Conservation (phyloP, 1,140 invertebrate species). For the Mya arenaria region DNA sequence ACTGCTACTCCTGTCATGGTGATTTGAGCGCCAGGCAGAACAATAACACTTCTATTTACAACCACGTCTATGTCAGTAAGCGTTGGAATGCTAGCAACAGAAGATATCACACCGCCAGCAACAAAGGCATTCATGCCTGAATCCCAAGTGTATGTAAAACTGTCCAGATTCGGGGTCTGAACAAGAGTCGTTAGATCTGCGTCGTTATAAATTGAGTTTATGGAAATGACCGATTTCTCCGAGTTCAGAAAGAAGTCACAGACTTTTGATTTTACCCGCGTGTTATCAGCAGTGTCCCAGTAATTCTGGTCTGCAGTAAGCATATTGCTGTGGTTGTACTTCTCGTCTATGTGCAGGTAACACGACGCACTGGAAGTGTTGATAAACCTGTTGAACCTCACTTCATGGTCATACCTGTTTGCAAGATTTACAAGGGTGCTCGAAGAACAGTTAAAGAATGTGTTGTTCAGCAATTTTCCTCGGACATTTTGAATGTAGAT, state of each 20-base stretch:
- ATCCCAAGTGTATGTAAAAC: background rate
- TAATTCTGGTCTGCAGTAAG: background rate
- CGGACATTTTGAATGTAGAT: background rate
- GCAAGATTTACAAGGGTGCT: background rate
- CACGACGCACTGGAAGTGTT: background rate
- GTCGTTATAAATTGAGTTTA: background rate
- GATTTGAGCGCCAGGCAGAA: background rate
- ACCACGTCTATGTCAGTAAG: background rate
- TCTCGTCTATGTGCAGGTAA: background rate
- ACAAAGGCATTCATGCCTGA: background rate
- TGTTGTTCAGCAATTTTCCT: background rate
- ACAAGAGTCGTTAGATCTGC: background rate
- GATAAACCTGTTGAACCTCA: background rate
- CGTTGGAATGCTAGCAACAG: background rate
- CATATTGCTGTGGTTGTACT: background rate
- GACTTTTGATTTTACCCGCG: background rate
- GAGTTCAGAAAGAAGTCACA: constrained; percentile 22
- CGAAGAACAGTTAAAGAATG: constrained; percentile 1
- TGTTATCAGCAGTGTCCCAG: background rate
- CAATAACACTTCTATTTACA: constrained; percentile 1
- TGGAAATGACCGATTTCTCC: background rate
- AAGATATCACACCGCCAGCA: background rate
- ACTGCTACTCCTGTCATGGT: background rate
- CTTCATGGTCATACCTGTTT: background rate
- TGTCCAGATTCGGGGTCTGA: background rate